Base-by-base conservation (phyloP, 2,888 invertebrate species). In the Amblyjoppa proteus region DNA sequence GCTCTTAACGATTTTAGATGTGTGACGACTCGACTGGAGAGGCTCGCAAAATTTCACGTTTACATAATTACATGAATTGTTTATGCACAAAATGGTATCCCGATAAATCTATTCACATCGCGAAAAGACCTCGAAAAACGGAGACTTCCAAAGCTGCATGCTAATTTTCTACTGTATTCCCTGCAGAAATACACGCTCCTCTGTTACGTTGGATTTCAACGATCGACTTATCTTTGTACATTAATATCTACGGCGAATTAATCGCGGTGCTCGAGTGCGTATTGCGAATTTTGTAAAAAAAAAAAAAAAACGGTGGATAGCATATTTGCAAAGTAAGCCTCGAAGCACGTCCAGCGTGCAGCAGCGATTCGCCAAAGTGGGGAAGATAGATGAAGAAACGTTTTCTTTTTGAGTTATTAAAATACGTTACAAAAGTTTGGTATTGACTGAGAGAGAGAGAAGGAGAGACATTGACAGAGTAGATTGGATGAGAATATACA, bases 261-360 rank as follows among this genome's bases (percentile, higher is more conserved):
- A 68, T 68, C 66, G 73, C 51, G 64, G 74, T 74, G 74, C 56
- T 41, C 53, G 28, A 69, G 77, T 77, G 77, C 77, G 20, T 73
- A 13, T 45, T 74, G 11, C 20, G 20, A 56, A 9, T 45, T 69
- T 16, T 79, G 16, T 9, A 53, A 25, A 9, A 31, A 13, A 25
- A 61, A 64, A 53, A 25, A 9, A 31, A 13, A 25, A 61, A 64
- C 16, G 1, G 16, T 31, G 31, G 7, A 49, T 34, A 31, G 51
- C 25, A n/a, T 58, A 61, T 49, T 56, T 16, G 53, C 64, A 56
- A 41, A 56, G 68, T 51, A 70, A 70, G 61, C 68, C 68, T 68
- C 38, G 28, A 81, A 76, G 76, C 70, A 76, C 70, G 41, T 70
- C 61, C 70, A 71, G 81, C 81, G 81, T 81, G 81, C 81, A 51